Evolutionary conservation across 2,888 invertebrate genomes (phyloP).

Genomic region (Silvanus unidentatus): DNA sequence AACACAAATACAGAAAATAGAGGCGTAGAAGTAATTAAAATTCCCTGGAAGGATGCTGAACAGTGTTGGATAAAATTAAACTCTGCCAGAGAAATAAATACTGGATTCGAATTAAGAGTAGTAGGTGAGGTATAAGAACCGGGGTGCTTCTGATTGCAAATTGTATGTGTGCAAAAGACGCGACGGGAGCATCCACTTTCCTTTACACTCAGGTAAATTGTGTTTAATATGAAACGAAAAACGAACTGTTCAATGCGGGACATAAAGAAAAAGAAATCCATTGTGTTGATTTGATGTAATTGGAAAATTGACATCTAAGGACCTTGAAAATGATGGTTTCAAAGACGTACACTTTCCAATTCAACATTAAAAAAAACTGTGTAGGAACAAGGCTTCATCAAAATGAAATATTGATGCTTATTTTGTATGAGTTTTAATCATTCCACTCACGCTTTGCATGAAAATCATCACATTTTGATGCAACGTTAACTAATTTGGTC

Average conservation of each 20-base stretch:
- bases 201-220: too few relatives aligned
- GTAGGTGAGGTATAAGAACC: slow-evolving; percentile 6
- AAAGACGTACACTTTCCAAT: too few relatives aligned
- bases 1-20: slow-evolving; percentile 37
- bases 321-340: too few relatives aligned
- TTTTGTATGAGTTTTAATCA: slow-evolving; percentile 35
- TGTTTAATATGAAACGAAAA: too few relatives aligned
- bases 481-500: slow-evolving; percentile 34
- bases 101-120: slow-evolving; percentile 37
- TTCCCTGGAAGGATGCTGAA: slow-evolving; percentile 41
- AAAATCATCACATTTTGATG: slow-evolving; percentile 37
- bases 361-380: too few relatives aligned
- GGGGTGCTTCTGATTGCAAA: slow-evolving; percentile 6
- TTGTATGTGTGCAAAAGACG: slow-evolving; percentile 19
- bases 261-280: too few relatives aligned
- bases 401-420: slow-evolving; percentile 32
- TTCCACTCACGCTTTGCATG: slow-evolving; percentile 33
- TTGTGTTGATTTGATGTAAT: too few relatives aligned
- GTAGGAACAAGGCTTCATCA: slow-evolving; percentile 32
- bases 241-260: too few relatives aligned
- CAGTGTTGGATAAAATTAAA: slow-evolving; percentile 42
- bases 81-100: slow-evolving; percentile 41
- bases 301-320: too few relatives aligned
- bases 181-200: too few relatives aligned
- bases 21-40: slow-evolving; percentile 43